Conservation (phyloP, 2,113 vertebrate genomes). For the Atherinomorus stipes region DNA sequence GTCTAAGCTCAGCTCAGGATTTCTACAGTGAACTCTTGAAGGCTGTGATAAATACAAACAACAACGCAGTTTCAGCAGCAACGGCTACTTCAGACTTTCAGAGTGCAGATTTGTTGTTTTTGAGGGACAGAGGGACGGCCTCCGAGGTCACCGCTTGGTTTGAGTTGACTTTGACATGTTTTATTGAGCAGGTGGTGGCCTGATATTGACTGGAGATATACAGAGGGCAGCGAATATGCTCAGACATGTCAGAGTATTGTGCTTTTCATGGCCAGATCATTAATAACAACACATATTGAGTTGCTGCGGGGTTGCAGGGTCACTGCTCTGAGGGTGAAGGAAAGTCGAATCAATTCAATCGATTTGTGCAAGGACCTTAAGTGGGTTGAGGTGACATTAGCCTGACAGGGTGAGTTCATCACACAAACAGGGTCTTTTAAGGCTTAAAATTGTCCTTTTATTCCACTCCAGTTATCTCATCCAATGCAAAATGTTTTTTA, state of each 20-base stretch:
- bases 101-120: neutral
- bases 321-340: neutral
- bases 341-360: slow-evolving; percentile 47
- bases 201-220: slow-evolving; percentile 25
- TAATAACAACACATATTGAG: slow-evolving; percentile 18
- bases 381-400: neutral
- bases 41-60: neutral
- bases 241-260: slow-evolving; percentile 30
- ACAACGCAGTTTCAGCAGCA: neutral
- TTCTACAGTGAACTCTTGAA: no score
- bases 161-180: neutral
- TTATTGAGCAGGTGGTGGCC: slow-evolving; percentile 9
- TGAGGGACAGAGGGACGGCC: neutral
- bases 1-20: no score
- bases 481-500: slow-evolving; percentile 5
- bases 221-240: neutral
- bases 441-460: neutral
- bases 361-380: slow-evolving; percentile 6
- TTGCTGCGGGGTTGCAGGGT: slow-evolving; percentile 3
- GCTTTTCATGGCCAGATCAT: slow-evolving; percentile 8
- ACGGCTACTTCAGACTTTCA: neutral
- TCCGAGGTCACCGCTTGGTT: slow-evolving; percentile 3
- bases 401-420: neutral
- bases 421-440: neutral
- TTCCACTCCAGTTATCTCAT: neutral